Conservation (phyloP, 2,888 invertebrate genomes). For the Orthosia cruda region DNA sequence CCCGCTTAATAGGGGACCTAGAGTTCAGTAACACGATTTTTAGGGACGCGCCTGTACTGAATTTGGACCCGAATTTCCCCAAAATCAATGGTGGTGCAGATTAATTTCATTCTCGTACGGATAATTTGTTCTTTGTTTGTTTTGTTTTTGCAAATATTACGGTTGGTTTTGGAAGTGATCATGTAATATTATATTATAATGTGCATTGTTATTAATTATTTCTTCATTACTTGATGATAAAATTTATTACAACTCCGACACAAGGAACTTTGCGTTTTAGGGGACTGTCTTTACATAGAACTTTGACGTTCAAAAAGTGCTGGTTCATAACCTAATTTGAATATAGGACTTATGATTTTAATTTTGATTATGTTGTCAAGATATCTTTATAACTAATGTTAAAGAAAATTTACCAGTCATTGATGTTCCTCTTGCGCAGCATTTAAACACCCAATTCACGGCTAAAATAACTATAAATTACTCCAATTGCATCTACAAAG, state of each 20-base stretch:
- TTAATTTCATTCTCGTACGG: conserved; percentile 21
- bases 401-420: not conserved
- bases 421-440: not conserved
- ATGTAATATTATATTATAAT: not conserved
- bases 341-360: too few species aligned
- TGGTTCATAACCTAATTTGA: too few species aligned
- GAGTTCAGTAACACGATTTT: conserved; percentile 62
- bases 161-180: not conserved
- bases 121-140: conserved; percentile 5
- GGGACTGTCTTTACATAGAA: too few species aligned
- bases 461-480: conserved; percentile 5
- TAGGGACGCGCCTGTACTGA: conserved; percentile 57
- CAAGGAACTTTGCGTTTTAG: too few species aligned
- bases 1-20: conserved; percentile 68
- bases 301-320: too few species aligned
- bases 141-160: not conserved
- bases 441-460: conserved; percentile 3
- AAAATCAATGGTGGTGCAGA: conserved; percentile 34
- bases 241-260: too few species aligned
- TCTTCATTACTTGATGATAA: not conserved
- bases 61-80: conserved; percentile 24
- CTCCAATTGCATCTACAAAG: conserved; percentile 45
- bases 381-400: not conserved
- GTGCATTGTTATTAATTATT: not conserved
- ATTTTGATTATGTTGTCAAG: not conserved